A percentile compares a stretch with the other conserved stretches of the same genome.
These are phyloP conservation scores for Ametastegia equiseti DNA, from an alignment of 2,888 invertebrate genomes.

Conservation along the genomic window DNA sequence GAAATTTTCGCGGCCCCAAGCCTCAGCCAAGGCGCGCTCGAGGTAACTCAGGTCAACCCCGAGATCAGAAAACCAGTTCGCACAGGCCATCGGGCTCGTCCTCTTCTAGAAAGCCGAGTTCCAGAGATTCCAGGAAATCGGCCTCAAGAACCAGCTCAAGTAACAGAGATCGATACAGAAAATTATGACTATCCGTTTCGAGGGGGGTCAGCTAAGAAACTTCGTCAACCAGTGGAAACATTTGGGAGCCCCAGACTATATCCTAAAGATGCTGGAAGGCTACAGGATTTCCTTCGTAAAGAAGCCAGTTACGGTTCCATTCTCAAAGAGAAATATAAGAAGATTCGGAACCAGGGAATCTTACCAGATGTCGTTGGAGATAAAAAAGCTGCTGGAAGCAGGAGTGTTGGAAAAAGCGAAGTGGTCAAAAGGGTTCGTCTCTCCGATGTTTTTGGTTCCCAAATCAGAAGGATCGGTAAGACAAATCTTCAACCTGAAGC, in stretches of 20 bases:
- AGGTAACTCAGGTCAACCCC: neutral
- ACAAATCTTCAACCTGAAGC: conserved; percentile 49
- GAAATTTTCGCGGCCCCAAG: neutral
- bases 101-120: neutral
- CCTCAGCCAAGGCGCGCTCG: neutral
- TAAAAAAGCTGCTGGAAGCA: neutral
- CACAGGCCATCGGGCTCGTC: neutral
- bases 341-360: neutral
- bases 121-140: neutral
- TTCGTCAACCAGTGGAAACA: neutral
- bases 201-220: neutral
- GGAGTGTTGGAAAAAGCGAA: conserved; percentile 19
- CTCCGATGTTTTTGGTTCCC: conserved; percentile 49
- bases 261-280: neutral
- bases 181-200: neutral
- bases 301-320: neutral
- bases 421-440: conserved; percentile 33
- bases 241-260: neutral
- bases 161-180: neutral
- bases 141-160: neutral
- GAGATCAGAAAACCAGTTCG: too few species aligned
- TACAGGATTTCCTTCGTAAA: neutral
- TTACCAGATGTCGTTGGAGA: conserved; percentile 27
- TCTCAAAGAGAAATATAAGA: neutral
- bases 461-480: conserved; percentile 44